Evolutionary conservation across 2,113 vertebrate genomes (phyloP), one percentile per base, ranked within the genome.

Genomic region (Tupaia chinensis): DNA sequence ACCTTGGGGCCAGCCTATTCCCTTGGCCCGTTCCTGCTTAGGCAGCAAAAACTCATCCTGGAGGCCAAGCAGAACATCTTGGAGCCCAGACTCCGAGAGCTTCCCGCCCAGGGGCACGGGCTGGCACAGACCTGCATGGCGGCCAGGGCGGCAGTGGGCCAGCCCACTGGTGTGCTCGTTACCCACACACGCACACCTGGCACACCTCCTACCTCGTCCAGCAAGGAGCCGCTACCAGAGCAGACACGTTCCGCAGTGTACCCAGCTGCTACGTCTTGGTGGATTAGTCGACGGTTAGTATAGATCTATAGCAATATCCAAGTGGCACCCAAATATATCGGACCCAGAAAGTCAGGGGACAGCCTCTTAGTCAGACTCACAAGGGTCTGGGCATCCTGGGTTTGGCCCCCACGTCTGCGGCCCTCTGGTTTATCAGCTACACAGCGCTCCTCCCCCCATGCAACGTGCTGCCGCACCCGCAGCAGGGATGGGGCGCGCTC

Each of bases 161-260:
- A 25, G 83, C 32, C 65, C 61, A 23, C 25, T 23, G 1, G 19
- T 17, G 23, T 1, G 1, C 22, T 20, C 0, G 6, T 0, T 2
- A 22, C 60, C 20, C 11, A 19, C 8, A 0, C 10, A 44, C 13
- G 0, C 25, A n/a, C 20, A 1, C 54, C 70, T 14, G 0, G 10
- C 22, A 9, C 63, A 6, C 32, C 79, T 69, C 7, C 27, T 5
- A 15, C 7, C 44, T 44, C 44, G 44, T 44, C 44, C 44, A 44
- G 44, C 44, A 44, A 44, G n/a, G n/a, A n/a, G n/a, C n/a, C n/a
- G n/a, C n/a, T n/a, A n/a, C n/a, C n/a, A n/a, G n/a, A n/a, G n/a
- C n/a, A n/a, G n/a, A n/a, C n/a, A n/a, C n/a, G n/a, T n/a, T n/a
- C n/a, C n/a, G n/a, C n/a, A n/a, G 13, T 1, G 8, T 0, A 68